phyloP scores from a whole-genome alignment of 1,140 invertebrate genomes.

The Trachymyrmex septentrionalis region DNA sequence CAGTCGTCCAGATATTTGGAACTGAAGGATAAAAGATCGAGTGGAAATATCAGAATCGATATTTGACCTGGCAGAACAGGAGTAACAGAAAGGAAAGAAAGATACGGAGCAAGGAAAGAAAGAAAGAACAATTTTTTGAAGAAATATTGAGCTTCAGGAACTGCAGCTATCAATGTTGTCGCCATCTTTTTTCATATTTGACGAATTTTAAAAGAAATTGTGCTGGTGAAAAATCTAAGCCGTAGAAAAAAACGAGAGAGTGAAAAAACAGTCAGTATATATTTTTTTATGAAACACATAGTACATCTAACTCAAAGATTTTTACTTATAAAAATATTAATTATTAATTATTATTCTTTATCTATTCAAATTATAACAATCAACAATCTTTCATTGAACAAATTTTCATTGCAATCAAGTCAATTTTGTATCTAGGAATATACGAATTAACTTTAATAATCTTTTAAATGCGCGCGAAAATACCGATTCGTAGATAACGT shows the following conservation, averaged over 20 bases:
- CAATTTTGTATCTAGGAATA: neutral
- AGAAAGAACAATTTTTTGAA: conserved; percentile 56
- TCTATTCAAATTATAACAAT: neutral
- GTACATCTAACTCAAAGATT: neutral
- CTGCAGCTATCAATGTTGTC: conserved; percentile 69
- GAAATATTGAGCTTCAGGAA: conserved; percentile 68
- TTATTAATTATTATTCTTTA: neutral
- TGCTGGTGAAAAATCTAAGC: neutral
- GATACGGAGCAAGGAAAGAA: conserved; percentile 35
- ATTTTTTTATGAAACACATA: neutral
- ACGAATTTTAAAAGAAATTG: conserved; percentile 65
- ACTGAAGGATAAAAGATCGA: conserved; percentile 68
- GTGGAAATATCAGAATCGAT: conserved; percentile 82
- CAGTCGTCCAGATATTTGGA: conserved; percentile 17
- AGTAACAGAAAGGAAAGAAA: conserved; percentile 61
- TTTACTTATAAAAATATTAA: conserved; percentile 20
- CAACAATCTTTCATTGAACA: conserved; percentile 11
- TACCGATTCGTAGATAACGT: neutral
- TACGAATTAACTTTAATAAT: neutral
- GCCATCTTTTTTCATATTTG: conserved; percentile 71
- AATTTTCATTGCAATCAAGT: neutral
- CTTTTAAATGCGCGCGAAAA: conserved; percentile 29
- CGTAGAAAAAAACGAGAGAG: neutral
- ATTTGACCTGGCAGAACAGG: conserved; percentile 80
- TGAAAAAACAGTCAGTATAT: neutral